phyloP scores from a whole-genome alignment of 2,797 vertebrate species.

The Syndactyla subalaris region DNA sequence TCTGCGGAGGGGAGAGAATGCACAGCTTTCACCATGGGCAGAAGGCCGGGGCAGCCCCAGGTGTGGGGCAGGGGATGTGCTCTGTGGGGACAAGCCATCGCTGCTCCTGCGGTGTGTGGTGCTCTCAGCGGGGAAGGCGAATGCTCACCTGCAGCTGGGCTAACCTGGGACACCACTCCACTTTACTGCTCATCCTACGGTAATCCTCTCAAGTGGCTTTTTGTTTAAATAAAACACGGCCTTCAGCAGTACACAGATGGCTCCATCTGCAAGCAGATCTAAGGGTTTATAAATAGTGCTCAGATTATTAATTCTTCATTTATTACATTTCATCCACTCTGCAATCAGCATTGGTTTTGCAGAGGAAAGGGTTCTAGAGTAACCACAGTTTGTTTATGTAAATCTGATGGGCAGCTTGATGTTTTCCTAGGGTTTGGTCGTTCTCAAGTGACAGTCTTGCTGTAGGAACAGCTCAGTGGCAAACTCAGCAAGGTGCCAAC shows the following conservation, averaged over 20 bases:
- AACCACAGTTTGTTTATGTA: conserved; percentile 11
- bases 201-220: conserved; percentile 62
- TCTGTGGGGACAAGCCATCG: not conserved
- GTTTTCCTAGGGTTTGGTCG: not conserved
- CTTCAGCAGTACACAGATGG: conserved; percentile 49
- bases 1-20: not conserved
- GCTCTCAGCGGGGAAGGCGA: rapidly evolving
- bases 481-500: not conserved
- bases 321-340: conserved; percentile 39
- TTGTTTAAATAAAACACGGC: conserved; percentile 58
- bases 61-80: not conserved
- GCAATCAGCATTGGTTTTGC: conserved; percentile 25
- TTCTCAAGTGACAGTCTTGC: not conserved
- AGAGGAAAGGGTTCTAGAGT: not conserved
- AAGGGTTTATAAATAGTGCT: conserved; percentile 59
- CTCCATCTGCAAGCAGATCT: conserved; percentile 27
- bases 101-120: not conserved
- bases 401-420: not conserved
- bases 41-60: not conserved
- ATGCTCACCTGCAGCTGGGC: not conserved
- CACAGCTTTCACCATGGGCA: rapidly evolving
- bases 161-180: not conserved
- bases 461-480: not conserved
- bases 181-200: conserved; percentile 1
- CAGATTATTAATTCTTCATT: conserved; percentile 61